Evolutionary conservation across 2,888 invertebrate species (phyloP).

Genomic region (Eristalinus sepulchralis): DNA sequence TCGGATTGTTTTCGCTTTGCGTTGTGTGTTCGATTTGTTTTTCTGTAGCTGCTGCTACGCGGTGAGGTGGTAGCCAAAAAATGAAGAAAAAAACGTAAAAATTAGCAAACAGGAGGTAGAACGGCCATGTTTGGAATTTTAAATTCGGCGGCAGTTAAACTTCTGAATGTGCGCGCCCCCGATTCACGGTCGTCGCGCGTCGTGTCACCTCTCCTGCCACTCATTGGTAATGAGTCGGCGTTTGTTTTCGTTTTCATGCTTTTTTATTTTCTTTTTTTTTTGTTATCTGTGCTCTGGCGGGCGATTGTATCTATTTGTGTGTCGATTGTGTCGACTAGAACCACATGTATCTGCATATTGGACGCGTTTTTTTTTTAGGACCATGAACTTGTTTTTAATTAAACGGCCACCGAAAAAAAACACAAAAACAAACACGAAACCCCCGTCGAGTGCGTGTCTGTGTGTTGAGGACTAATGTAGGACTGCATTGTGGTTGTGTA

Average conservation of each 20-base stretch:
- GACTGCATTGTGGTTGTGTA: background rate
- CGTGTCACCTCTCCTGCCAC: background rate
- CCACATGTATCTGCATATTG: background rate
- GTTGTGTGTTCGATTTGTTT: background rate
- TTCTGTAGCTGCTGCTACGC: background rate
- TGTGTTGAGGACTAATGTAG: background rate
- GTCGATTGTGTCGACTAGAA: background rate
- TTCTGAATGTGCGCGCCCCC: background rate
- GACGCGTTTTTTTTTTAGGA: constrained; percentile 2
- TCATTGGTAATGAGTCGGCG: background rate
- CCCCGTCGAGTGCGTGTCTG: background rate
- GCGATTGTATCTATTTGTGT: background rate
- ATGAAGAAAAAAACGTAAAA: constrained; percentile 9
- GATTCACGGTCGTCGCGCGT: background rate
- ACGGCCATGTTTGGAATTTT: constrained; percentile 50
- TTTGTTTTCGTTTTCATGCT: background rate
- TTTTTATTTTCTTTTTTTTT: no score
- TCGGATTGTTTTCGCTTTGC: background rate
- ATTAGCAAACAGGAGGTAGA: constrained; percentile 23
- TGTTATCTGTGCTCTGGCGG: background rate
- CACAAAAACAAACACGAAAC: background rate
- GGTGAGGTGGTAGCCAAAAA: background rate
- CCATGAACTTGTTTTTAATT: constrained; percentile 41
- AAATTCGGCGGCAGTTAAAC: constrained; percentile 35
- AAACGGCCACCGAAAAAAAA: constrained; percentile 8